These are phyloP conservation scores for Phymastichus coffea DNA, from an alignment of 1,140 invertebrate genomes.

Conservation along the genomic window DNA sequence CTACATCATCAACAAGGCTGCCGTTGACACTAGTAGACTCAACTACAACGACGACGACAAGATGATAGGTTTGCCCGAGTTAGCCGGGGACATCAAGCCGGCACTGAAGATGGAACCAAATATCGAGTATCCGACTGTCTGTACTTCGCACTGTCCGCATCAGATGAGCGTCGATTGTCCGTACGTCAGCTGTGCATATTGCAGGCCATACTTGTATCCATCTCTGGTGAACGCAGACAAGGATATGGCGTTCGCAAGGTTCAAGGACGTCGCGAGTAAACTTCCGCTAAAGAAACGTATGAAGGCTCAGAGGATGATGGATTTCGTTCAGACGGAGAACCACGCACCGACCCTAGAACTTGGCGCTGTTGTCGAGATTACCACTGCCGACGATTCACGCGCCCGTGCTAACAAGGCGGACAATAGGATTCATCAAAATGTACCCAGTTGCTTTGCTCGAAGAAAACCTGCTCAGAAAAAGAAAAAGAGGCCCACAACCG, in stretches of 20 bases:
- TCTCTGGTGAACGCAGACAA: constrained; percentile 38
- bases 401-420: neutral
- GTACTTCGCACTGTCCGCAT: constrained; percentile 36
- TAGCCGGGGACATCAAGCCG: constrained; percentile 15
- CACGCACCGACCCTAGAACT: neutral
- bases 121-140: no score
- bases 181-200: constrained; percentile 46
- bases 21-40: constrained; percentile 39
- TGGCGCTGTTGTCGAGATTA: constrained; percentile 3
- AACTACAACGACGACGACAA: constrained; percentile 38
- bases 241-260: neutral
- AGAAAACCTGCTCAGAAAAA: neutral
- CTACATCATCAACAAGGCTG: constrained; percentile 54
- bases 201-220: constrained; percentile 41
- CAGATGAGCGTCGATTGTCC: constrained; percentile 43
- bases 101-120: neutral
- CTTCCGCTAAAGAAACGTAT: constrained; percentile 50
- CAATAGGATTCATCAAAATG: constrained; percentile 8
- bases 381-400: neutral
- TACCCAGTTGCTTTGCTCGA: constrained; percentile 15
- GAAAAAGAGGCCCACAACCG: neutral
- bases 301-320: constrained; percentile 41
- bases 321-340: constrained; percentile 24
- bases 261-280: constrained; percentile 37
- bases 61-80: no score